These are phyloP conservation scores for Bufotes viridis DNA, from an alignment of 2,797 vertebrate genomes.

Conservation along the genomic window DNA sequence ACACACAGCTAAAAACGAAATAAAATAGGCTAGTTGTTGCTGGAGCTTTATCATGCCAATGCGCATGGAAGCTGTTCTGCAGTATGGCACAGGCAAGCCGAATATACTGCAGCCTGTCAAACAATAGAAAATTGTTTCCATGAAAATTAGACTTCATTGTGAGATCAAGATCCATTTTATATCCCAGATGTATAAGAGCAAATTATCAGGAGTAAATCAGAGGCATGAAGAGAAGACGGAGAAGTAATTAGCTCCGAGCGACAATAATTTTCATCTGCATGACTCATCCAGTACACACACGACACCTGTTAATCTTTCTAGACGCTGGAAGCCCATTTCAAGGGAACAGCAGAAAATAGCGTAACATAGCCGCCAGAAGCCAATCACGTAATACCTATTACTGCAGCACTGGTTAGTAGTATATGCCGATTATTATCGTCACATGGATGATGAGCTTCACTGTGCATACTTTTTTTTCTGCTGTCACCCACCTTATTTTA, in stretches of 20 bases:
- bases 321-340: slow-evolving; percentile 6
- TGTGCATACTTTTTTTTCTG: background rate
- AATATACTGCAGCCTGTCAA: background rate
- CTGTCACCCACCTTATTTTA: background rate
- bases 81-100: background rate
- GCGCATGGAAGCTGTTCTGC: background rate
- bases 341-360: background rate
- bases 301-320: slow-evolving; percentile 24
- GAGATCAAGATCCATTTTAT: background rate
- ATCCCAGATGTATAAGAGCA: background rate
- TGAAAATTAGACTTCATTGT: background rate
- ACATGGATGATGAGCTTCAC: background rate
- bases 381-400: background rate
- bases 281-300: slow-evolving; percentile 5
- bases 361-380: background rate
- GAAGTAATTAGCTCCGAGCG: slow-evolving; percentile 14
- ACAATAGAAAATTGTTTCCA: background rate
- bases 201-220: slow-evolving; percentile 20
- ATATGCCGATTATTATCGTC: background rate
- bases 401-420: background rate
- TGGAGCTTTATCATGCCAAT: background rate
- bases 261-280: slow-evolving; percentile 14
- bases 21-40: too few species aligned
- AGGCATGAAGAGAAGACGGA: background rate
- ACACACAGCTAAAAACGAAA: too few species aligned